Conservation (phyloP, 2,888 invertebrate genomes). For the Diarsia mendica region DNA sequence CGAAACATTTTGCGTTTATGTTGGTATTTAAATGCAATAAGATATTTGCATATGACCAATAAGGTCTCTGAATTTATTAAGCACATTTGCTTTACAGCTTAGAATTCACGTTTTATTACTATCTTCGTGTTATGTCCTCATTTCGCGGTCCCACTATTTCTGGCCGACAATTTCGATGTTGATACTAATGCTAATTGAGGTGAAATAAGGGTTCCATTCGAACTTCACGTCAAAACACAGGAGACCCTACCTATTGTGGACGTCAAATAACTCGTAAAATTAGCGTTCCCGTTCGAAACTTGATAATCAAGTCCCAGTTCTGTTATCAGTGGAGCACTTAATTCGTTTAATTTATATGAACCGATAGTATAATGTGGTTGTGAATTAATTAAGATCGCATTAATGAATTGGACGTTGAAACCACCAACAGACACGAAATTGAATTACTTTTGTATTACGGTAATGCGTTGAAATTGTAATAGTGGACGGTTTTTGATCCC, state of each 20-base stretch:
- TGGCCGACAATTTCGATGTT: slow-evolving; percentile 39
- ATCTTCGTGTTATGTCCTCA: slow-evolving; percentile 40
- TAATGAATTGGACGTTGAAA: slow-evolving; percentile 80
- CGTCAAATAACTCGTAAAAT: slow-evolving; percentile 59
- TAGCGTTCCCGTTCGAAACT: slow-evolving; percentile 65
- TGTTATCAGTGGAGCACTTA: slow-evolving; percentile 72
- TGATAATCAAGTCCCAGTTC: slow-evolving; percentile 68
- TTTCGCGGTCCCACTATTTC: slow-evolving; percentile 40
- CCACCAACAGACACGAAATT: slow-evolving; percentile 77
- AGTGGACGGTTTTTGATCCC: slow-evolving; percentile 81
- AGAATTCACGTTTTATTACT: slow-evolving; percentile 38
- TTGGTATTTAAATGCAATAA: slow-evolving; percentile 48
- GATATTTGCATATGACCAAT: slow-evolving; percentile 46
- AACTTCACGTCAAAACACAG: slow-evolving; percentile 58
- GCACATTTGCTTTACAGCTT: slow-evolving; percentile 46
- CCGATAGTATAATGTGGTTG: slow-evolving; percentile 71
- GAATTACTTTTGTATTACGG: slow-evolving; percentile 79
- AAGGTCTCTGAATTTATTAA: slow-evolving; percentile 45
- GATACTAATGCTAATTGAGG: slow-evolving; percentile 57
- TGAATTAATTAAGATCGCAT: slow-evolving; percentile 78
- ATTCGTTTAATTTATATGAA: slow-evolving; percentile 75
- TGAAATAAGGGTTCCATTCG: slow-evolving; percentile 49
- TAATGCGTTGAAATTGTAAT: slow-evolving; percentile 81
- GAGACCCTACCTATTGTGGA: slow-evolving; percentile 56
- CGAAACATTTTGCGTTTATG: slow-evolving; percentile 40